Evolutionary conservation across 2,888 invertebrate species (phyloP).

Genomic region (Yponomeuta plumbellus): DNA sequence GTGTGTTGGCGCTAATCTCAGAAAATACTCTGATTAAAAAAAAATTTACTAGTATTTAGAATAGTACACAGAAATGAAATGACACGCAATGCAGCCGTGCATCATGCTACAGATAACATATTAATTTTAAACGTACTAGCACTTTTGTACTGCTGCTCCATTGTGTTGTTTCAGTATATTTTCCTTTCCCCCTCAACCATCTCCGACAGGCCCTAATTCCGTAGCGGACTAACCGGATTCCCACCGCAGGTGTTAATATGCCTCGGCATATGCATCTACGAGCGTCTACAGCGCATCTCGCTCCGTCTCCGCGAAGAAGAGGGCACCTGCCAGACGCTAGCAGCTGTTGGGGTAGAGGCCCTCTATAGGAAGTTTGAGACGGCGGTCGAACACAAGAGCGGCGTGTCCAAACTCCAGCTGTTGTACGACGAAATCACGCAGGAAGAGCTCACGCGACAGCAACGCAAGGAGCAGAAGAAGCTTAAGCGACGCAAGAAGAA

Average conservation of each 20-base stretch:
- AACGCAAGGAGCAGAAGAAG: conserved; percentile 91
- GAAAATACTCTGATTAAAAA: no score
- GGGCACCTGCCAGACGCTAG: conserved; percentile 94
- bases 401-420: conserved; percentile 91
- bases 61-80: no score
- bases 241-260: conserved; percentile 86
- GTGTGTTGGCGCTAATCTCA: no score
- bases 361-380: conserved; percentile 93
- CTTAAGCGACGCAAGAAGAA: conserved; percentile 86
- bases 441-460: conserved; percentile 90
- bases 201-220: no score
- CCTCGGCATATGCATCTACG: conserved; percentile 94
- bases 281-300: conserved; percentile 90
- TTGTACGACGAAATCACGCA: conserved; percentile 91
- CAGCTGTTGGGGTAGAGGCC: conserved; percentile 91
- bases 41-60: no score
- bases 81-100: no score
- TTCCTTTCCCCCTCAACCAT: no score
- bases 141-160: no score
- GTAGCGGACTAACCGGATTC: no score
- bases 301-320: conserved; percentile 93
- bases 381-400: conserved; percentile 91
- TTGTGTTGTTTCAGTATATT: no score
- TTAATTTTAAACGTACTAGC: no score
- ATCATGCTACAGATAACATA: no score